Conservation (phyloP, 2,113 vertebrate species). For the Rhinoderma darwinii region DNA sequence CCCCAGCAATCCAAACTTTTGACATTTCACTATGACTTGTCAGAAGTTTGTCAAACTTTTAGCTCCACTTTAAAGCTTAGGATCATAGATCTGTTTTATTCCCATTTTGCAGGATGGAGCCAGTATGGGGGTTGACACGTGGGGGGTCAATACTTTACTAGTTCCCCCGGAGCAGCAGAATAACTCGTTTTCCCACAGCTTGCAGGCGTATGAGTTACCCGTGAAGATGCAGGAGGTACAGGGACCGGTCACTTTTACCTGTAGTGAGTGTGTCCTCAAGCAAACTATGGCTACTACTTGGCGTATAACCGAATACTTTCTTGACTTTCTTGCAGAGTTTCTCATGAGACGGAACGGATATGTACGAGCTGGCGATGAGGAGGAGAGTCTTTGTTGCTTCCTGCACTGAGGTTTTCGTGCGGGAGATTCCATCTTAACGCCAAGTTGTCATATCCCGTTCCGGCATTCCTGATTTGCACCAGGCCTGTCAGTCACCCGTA, state of each 20-base stretch:
- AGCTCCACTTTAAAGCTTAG: no score
- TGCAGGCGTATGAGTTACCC: background rate
- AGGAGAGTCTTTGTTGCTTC: background rate
- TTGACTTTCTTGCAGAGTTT: background rate
- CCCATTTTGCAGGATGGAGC: no score
- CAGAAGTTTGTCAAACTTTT: no score
- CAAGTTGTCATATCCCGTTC: constrained; percentile 1
- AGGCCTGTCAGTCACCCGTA: background rate
- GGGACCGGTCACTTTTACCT: background rate
- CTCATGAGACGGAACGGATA: background rate
- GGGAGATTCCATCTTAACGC: background rate
- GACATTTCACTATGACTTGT: no score
- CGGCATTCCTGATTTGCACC: background rate
- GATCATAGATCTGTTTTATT: no score
- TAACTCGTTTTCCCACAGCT: no score
- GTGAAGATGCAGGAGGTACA: background rate
- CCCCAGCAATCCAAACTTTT: no score
- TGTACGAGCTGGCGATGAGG: background rate
- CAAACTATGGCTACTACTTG: background rate
- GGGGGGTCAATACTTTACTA: no score
- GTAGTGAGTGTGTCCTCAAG: background rate
- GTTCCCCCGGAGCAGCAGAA: no score
- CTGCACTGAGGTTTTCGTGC: background rate
- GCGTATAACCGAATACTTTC: background rate
- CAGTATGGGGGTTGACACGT: no score